Conservation (phyloP, 1,140 invertebrate species). For the Acromyrmex heyeri region DNA sequence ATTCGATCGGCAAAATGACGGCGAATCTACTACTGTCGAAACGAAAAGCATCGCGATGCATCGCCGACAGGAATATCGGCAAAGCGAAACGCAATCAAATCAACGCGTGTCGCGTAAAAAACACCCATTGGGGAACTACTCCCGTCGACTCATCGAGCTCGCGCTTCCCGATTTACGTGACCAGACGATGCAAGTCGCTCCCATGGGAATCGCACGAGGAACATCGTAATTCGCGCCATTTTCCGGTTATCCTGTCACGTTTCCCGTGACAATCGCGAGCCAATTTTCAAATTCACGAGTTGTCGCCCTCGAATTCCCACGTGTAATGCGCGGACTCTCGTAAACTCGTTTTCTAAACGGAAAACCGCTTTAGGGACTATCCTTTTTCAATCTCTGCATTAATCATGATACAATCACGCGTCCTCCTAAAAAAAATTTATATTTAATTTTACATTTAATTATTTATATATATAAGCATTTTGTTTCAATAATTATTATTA, state of each 20-base stretch:
- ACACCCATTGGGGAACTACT: background rate
- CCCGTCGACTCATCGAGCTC: background rate
- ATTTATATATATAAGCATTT: background rate
- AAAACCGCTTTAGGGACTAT: background rate
- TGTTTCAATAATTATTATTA: background rate
- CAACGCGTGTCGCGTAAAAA: conserved; percentile 3
- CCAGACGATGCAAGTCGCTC: conserved; percentile 15
- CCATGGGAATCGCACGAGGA: conserved; percentile 8
- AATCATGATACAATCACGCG: background rate
- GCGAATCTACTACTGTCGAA: background rate
- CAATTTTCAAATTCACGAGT: conserved; percentile 45
- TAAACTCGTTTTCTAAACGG: background rate
- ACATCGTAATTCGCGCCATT: background rate
- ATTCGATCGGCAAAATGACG: conserved; percentile 22
- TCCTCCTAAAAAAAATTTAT: background rate
- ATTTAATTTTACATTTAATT: background rate
- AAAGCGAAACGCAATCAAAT: conserved; percentile 43
- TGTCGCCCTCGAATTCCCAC: background rate
- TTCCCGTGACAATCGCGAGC: background rate
- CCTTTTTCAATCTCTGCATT: background rate
- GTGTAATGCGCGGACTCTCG: background rate
- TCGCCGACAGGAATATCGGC: conserved; percentile 29
- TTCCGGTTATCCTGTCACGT: conserved; percentile 29
- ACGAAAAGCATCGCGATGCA: background rate
- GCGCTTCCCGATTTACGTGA: conserved; percentile 35